Evolutionary conservation across 1,140 invertebrate species (phyloP).

Genomic region (Zaprionus inermis): DNA sequence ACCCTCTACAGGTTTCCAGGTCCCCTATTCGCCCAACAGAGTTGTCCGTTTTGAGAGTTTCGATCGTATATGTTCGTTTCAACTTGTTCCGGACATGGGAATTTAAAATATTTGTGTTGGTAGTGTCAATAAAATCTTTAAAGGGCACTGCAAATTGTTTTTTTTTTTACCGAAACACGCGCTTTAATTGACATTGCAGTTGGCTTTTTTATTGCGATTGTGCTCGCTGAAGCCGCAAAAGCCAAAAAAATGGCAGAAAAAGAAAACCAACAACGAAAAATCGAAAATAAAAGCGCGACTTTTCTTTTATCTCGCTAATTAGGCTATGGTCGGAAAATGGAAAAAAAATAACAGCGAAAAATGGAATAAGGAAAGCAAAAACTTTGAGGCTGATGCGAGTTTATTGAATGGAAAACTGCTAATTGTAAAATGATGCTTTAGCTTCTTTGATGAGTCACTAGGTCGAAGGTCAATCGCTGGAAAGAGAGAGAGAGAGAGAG

Average conservation of each 20-base stretch:
- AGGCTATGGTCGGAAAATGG: neutral
- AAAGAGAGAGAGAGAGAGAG: neutral
- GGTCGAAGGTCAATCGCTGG: neutral
- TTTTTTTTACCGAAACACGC: neutral
- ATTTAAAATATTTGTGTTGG: neutral
- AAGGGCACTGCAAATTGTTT: neutral
- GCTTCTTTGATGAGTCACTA: neutral
- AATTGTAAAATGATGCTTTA: constrained; percentile 7
- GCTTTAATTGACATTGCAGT: neutral
- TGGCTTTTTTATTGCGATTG: neutral
- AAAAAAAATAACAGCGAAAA: neutral
- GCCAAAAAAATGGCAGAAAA: constrained; percentile 7
- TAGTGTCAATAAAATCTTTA: neutral
- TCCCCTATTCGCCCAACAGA: too few species aligned
- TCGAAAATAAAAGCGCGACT: constrained; percentile 30
- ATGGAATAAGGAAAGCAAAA: constrained; percentile 8
- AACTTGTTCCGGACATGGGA: too few species aligned
- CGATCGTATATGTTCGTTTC: too few species aligned
- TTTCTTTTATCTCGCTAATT: constrained; percentile 44
- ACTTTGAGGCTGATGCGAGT: constrained; percentile 1
- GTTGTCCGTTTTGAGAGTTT: too few species aligned
- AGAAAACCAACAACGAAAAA: neutral
- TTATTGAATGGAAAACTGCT: constrained; percentile 5
- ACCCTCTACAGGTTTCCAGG: too few species aligned
- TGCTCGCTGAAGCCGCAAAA: neutral